phyloP scores from a whole-genome alignment of 2,113 vertebrate species.

The Callithrix jacchus region DNA sequence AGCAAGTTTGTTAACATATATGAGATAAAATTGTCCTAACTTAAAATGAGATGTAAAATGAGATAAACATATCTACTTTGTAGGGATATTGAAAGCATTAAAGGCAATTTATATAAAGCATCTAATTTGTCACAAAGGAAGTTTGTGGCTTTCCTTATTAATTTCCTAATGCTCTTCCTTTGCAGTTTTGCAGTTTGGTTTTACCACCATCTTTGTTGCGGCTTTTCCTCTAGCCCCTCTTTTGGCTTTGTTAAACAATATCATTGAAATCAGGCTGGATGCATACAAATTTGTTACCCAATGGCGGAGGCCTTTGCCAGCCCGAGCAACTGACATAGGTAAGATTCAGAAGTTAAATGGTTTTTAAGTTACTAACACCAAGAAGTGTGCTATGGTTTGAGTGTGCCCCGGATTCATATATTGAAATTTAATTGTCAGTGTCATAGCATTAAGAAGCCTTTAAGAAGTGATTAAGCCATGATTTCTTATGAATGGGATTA shows the following conservation, averaged over 20 bases:
- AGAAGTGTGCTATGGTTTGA: background rate
- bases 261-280: conserved; percentile 98
- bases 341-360: conserved; percentile 46
- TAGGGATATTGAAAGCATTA: background rate
- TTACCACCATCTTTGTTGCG: conserved; percentile 98
- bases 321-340: conserved; percentile 98
- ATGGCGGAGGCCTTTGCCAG: conserved; percentile 97
- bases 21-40: background rate
- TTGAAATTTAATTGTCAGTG: background rate
- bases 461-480: background rate
- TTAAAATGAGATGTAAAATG: background rate
- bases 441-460: too few species aligned
- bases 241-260: conserved; percentile 96
- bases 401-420: background rate
- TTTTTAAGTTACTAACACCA: background rate
- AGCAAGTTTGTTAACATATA: background rate
- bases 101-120: background rate
- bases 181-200: conserved; percentile 98
- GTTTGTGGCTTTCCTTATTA: background rate
- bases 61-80: background rate
- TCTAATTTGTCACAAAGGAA: background rate
- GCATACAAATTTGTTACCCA: conserved; percentile 99
- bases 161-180: background rate
- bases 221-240: conserved; percentile 98
- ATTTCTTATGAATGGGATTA: rapidly evolving